A percentile compares a stretch with the other conserved stretches of the same genome.
These are phyloP conservation scores for Lathronympha strigana DNA, from an alignment of 2,888 invertebrate species.

Conservation along the genomic window DNA sequence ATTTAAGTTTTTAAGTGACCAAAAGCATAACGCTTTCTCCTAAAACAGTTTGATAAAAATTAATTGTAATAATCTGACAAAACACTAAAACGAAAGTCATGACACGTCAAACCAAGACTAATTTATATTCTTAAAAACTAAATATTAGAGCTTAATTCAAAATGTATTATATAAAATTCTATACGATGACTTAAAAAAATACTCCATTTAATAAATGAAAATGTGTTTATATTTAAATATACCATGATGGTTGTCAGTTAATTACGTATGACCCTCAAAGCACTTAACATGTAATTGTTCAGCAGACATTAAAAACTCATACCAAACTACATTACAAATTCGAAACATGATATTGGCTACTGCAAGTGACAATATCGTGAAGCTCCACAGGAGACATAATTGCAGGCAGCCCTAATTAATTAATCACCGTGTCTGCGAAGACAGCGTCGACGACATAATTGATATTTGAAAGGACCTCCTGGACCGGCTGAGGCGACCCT, in stretches of 20 bases:
- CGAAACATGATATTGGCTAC: slow-evolving; percentile 24
- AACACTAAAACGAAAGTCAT: no score
- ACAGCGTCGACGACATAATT: slow-evolving; percentile 72
- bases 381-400: slow-evolving; percentile 69
- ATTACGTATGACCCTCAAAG: not conserved
- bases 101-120: no score
- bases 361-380: slow-evolving; percentile 50
- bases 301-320: not conserved
- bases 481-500: slow-evolving; percentile 56
- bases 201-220: no score
- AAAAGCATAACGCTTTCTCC: no score
- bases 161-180: no score
- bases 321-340: slow-evolving; percentile 17
- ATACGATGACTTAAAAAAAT: no score
- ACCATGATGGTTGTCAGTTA: no score
- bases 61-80: no score
- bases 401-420: slow-evolving; percentile 79
- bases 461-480: slow-evolving; percentile 79
- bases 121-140: no score
- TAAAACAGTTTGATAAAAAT: no score
- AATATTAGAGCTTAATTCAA: no score
- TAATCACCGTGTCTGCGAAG: slow-evolving; percentile 74
- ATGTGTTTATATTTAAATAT: no score
- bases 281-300: not conserved
- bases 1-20: not conserved